These are phyloP conservation scores for Pelecanoides urinatrix DNA, from an alignment of 2,113 vertebrate genomes.

Conservation along the genomic window DNA sequence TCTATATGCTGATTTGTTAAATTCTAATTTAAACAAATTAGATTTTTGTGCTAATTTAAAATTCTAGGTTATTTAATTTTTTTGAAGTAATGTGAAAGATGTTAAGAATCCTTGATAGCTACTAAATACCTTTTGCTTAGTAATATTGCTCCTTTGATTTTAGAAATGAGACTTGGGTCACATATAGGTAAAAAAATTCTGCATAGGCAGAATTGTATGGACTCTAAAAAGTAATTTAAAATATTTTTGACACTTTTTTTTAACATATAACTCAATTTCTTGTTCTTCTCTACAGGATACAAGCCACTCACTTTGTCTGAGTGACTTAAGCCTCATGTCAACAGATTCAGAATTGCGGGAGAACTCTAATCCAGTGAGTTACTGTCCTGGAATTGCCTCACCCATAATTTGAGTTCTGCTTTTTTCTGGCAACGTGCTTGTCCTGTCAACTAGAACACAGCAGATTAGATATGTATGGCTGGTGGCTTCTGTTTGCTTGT, in stretches of 20 bases:
- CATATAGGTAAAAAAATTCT: not conserved
- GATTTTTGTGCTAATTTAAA: not conserved
- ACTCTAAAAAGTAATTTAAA: not conserved
- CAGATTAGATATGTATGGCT: not conserved
- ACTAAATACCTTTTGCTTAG: not conserved
- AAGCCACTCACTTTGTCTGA: conserved; percentile 95
- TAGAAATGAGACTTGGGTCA: not conserved
- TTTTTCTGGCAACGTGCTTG: not conserved
- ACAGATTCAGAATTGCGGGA: conserved; percentile 93
- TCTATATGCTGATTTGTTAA: not conserved
- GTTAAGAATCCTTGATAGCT: not conserved
- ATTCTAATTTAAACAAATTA: too few species aligned
- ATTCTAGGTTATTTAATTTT: not conserved
- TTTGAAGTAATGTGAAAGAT: not conserved
- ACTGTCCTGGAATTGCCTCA: not conserved
- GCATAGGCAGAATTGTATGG: not conserved
- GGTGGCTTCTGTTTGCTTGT: not conserved
- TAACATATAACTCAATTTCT: not conserved
- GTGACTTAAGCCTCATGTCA: conserved; percentile 94
- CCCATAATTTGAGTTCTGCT: not conserved
- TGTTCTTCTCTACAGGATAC: conserved; percentile 82
- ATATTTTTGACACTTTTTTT: not conserved
- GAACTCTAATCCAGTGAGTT: conserved; percentile 87
- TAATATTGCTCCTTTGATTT: not conserved
- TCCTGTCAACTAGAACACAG: not conserved